These are phyloP conservation scores for Isichthys henryi DNA, from an alignment of 2,113 vertebrate genomes.

Conservation along the genomic window DNA sequence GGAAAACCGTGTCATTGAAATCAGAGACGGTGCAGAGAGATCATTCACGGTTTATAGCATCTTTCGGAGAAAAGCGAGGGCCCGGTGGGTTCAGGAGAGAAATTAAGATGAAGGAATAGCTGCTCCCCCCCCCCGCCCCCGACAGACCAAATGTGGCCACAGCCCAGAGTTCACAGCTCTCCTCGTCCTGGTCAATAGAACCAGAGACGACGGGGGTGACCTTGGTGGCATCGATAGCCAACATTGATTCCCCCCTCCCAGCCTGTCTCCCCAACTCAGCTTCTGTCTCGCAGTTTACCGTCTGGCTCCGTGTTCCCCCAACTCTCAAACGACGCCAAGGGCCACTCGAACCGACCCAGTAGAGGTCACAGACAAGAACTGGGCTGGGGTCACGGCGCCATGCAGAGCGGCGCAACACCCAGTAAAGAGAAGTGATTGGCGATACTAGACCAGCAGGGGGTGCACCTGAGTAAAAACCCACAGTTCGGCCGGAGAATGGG, in stretches of 20 bases:
- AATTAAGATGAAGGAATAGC: background rate
- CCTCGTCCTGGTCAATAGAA: slow-evolving; percentile 31
- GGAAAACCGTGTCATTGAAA: background rate
- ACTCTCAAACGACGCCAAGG: background rate
- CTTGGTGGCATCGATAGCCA: slow-evolving; percentile 54
- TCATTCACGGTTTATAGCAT: background rate
- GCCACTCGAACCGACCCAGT: background rate
- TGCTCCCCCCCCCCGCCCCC: too few relatives aligned
- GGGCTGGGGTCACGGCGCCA: background rate
- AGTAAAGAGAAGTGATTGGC: background rate
- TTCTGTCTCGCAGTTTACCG: slow-evolving; percentile 28
- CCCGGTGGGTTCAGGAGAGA: background rate
- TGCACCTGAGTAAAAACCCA: background rate
- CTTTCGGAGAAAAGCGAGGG: background rate
- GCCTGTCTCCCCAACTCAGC: slow-evolving; percentile 39
- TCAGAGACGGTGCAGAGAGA: background rate
- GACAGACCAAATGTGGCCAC: background rate
- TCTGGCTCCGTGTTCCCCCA: slow-evolving; percentile 28
- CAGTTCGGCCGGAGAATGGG: background rate
- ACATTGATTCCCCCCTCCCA: slow-evolving; percentile 54
- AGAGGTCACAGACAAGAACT: background rate
- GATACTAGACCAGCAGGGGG: background rate
- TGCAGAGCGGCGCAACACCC: too few relatives aligned
- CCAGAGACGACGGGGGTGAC: slow-evolving; percentile 39
- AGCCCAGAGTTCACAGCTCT: slow-evolving; percentile 29